phyloP scores from a whole-genome alignment of 1,140 invertebrate species.

The Achatina immaculata region DNA sequence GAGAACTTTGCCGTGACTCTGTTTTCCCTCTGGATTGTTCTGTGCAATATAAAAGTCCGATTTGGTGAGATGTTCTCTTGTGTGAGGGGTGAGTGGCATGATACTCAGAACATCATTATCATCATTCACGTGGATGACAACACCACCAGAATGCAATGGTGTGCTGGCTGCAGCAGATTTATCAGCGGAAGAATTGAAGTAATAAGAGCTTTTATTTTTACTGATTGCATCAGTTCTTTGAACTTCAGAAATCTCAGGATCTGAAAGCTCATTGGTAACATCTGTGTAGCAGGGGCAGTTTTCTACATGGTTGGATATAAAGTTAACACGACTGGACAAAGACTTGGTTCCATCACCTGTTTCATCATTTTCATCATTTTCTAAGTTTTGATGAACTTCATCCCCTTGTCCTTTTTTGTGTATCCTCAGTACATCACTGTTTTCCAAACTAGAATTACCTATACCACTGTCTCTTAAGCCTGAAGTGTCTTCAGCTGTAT shows the following conservation, averaged over 20 bases:
- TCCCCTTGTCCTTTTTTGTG: no score
- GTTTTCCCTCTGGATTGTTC: background rate
- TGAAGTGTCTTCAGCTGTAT: no score
- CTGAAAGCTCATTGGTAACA: background rate
- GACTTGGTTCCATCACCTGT: no score
- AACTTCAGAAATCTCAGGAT: background rate
- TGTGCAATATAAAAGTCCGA: conserved; percentile 37
- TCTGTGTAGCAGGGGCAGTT: background rate
- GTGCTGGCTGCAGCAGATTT: background rate
- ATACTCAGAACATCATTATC: conserved; percentile 25
- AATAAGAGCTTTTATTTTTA: background rate
- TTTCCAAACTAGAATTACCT: no score
- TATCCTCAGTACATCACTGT: no score
- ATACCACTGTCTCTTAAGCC: no score
- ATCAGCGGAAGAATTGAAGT: background rate
- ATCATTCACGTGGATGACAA: background rate
- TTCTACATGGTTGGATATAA: no score
- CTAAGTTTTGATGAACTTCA: no score
- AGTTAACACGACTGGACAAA: no score
- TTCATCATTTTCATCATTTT: no score
- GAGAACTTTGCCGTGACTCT: background rate
- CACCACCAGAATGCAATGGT: background rate
- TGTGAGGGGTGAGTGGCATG: conserved; percentile 42
- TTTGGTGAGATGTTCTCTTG: conserved; percentile 33
- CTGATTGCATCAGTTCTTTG: background rate